Evolutionary conservation across 2,888 invertebrate species (phyloP).

Genomic region (Ceraclea dissimilis): DNA sequence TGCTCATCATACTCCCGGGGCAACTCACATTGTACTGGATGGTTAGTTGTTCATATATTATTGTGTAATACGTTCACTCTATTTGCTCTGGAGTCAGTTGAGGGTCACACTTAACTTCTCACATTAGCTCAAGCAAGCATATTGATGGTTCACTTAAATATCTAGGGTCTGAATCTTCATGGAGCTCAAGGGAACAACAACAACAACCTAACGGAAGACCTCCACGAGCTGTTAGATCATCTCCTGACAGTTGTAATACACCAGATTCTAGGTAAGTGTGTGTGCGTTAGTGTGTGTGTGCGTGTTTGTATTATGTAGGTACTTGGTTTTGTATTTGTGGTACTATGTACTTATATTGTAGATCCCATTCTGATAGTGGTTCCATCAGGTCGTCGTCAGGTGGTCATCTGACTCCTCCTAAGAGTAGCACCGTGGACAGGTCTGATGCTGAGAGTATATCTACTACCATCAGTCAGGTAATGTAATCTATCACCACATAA

Average conservation of each 20-base stretch:
- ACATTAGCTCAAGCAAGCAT: too few relatives aligned
- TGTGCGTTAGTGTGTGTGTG: too few relatives aligned
- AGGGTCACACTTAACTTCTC: background rate
- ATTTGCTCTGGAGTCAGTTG: background rate
- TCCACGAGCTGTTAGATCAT: constrained; percentile 37
- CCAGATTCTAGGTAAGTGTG: constrained; percentile 27
- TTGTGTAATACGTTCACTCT: too few relatives aligned
- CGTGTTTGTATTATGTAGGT: background rate
- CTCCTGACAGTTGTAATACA: constrained; percentile 56
- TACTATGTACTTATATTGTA: too few relatives aligned
- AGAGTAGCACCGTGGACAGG: constrained; percentile 49
- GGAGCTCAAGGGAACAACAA: constrained; percentile 13
- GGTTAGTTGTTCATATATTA: too few relatives aligned
- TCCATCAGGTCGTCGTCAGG: constrained; percentile 58
- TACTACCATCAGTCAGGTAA: constrained; percentile 57
- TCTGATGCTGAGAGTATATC: constrained; percentile 80
- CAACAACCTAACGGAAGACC: constrained; percentile 17
- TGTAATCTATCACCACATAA: background rate
- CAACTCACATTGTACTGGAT: constrained; percentile 37
- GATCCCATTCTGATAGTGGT: constrained; percentile 69
- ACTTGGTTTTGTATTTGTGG: too few relatives aligned
- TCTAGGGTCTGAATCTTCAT: constrained; percentile 22
- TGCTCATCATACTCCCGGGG: constrained; percentile 30
- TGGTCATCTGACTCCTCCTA: constrained; percentile 40
- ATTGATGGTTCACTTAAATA: too few relatives aligned